Conservation (phyloP, 1,140 invertebrate genomes). For the Dinoponera quadriceps region DNA sequence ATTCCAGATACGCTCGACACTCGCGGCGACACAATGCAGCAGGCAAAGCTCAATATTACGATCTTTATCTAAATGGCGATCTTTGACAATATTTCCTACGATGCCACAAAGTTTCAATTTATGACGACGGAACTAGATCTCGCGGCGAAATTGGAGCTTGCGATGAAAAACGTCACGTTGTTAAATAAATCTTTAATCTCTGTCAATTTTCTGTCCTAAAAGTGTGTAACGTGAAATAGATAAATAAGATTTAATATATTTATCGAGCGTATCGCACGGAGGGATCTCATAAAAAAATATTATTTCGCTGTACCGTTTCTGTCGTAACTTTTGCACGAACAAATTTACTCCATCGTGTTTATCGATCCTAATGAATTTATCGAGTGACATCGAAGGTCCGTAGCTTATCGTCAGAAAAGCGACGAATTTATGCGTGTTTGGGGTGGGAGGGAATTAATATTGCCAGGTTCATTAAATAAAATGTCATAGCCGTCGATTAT, state of each 20-base stretch:
- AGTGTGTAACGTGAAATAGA: background rate
- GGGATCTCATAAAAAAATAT: background rate
- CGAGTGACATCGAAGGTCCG: background rate
- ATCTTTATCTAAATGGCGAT: conserved; percentile 52
- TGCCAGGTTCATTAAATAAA: conserved; percentile 11
- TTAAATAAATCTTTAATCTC: background rate
- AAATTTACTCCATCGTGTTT: conserved; percentile 8
- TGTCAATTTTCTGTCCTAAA: too few species aligned
- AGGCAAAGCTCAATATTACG: conserved; percentile 24
- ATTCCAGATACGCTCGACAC: conserved; percentile 43
- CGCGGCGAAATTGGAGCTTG: background rate
- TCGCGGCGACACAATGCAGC: conserved; percentile 28
- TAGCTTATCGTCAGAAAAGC: conserved; percentile 12
- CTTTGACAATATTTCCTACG: conserved; percentile 17
- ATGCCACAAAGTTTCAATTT: conserved; percentile 3
- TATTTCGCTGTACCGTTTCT: background rate
- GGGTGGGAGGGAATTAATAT: conserved; percentile 31
- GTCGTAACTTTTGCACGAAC: background rate
- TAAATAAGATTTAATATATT: background rate
- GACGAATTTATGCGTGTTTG: background rate
- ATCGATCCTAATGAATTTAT: conserved; percentile 28
- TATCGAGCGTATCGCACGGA: background rate
- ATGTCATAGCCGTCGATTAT: conserved; percentile 1
- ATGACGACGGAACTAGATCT: background rate
- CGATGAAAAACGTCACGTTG: background rate